A percentile compares a stretch with the other conserved stretches of the same genome.
Conservation (phyloP, 2,888 invertebrate species). For the Thymelicus acteon region DNA sequence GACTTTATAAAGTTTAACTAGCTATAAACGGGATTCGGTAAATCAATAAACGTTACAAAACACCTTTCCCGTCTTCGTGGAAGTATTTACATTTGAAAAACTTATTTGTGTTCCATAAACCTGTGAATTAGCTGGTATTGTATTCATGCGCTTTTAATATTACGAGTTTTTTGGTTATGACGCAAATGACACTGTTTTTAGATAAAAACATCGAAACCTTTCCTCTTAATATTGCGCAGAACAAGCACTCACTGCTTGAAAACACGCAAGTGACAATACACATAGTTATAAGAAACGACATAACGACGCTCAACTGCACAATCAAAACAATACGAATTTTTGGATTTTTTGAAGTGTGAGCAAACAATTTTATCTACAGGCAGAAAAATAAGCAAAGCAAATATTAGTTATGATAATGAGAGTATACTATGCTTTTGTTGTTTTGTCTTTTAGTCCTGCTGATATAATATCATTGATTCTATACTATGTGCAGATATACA, state of each 20-base stretch:
- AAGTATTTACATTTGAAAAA: constrained; percentile 44
- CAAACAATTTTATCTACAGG: no score
- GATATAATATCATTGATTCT: no score
- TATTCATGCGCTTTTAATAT: neutral
- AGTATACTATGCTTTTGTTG: no score
- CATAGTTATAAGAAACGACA: neutral
- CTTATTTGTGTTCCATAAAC: constrained; percentile 39
- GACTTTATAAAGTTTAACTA: no score
- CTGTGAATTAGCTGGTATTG: constrained; percentile 14
- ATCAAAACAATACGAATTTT: neutral
- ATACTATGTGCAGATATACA: no score
- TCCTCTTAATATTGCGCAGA: constrained; percentile 41
- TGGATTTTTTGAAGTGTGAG: neutral
- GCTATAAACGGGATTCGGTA: no score
- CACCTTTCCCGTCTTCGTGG: neutral
- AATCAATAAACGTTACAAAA: neutral
- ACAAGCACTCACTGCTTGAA: constrained; percentile 16
- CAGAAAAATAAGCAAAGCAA: no score
- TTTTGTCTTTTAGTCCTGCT: no score
- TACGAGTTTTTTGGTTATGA: constrained; percentile 46
- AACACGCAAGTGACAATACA: constrained; percentile 12
- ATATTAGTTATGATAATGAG: no score
- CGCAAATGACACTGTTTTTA: constrained; percentile 50
- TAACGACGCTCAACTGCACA: neutral
- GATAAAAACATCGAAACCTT: constrained; percentile 42